Conservation (phyloP, 2,888 invertebrate species). For the Cheilosia impressa region DNA sequence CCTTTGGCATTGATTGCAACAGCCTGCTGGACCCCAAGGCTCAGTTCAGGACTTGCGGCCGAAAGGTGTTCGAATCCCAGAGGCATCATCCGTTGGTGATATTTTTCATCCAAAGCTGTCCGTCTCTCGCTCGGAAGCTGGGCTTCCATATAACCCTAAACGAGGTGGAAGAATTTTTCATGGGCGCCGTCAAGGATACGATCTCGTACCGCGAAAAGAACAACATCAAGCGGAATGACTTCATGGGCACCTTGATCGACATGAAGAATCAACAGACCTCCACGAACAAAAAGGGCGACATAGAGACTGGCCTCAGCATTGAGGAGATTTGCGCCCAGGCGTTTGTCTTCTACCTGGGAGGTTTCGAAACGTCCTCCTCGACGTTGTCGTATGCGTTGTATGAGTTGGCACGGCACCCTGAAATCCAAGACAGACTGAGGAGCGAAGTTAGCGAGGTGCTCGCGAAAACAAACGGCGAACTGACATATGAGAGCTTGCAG, state of each 20-base stretch:
- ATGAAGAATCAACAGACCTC: conserved; percentile 79
- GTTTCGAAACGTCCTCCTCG: conserved; percentile 85
- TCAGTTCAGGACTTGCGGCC: conserved; percentile 79
- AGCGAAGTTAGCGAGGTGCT: conserved; percentile 82
- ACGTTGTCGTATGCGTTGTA: conserved; percentile 84
- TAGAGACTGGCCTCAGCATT: conserved; percentile 77
- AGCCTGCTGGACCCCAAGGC: conserved; percentile 82
- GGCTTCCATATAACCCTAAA: conserved; percentile 75
- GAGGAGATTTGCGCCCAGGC: conserved; percentile 85
- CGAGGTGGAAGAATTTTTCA: conserved; percentile 78
- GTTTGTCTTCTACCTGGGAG: conserved; percentile 85
- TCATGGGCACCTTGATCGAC: conserved; percentile 84
- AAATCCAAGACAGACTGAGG: conserved; percentile 83
- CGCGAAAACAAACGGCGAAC: conserved; percentile 79
- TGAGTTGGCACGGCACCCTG: conserved; percentile 84
- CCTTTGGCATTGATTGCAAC: conserved; percentile 84
- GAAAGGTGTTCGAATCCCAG: conserved; percentile 72
- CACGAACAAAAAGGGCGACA: conserved; percentile 37
- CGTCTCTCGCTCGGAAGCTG: conserved; percentile 76
- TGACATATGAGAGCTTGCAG: conserved; percentile 84
- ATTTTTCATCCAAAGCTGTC: conserved; percentile 77
- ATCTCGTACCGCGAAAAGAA: conserved; percentile 81
- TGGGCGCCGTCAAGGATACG: conserved; percentile 82
- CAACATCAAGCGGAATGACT: conserved; percentile 83
- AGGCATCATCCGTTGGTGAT: conserved; percentile 72